A percentile compares a stretch with the other conserved stretches of the same genome.
Evolutionary conservation across 2,113 vertebrate species (phyloP).

Genomic region (Saccopteryx bilineata): DNA sequence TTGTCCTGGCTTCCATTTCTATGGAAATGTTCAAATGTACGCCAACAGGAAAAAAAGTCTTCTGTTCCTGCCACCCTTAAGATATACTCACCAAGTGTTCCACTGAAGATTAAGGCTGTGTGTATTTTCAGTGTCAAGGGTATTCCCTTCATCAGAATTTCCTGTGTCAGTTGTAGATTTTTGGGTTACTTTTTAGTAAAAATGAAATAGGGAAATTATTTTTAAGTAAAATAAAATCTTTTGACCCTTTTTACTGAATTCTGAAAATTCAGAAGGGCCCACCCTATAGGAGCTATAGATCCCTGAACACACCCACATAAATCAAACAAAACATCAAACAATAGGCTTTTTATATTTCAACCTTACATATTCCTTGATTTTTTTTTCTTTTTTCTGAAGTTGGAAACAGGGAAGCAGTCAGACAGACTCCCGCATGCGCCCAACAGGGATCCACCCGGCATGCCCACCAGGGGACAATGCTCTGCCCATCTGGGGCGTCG

Average conservation of each 20-base stretch:
- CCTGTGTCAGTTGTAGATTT: neutral
- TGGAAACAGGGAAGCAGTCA: no score
- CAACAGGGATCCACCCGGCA: no score
- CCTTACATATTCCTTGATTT: rapidly evolving
- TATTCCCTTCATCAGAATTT: neutral
- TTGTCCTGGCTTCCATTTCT: neutral
- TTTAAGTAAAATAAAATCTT: constrained; percentile 18
- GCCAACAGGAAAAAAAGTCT: constrained; percentile 1
- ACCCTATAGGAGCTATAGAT: rapidly evolving
- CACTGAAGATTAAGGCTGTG: neutral
- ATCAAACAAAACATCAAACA: neutral
- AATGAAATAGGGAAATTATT: neutral
- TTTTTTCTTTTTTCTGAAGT: no score
- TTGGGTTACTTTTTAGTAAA: neutral
- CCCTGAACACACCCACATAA: neutral
- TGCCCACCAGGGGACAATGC: no score
- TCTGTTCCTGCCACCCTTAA: neutral
- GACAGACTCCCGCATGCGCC: no score
- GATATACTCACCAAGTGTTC: neutral
- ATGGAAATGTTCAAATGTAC: neutral
- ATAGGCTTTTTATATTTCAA: rapidly evolving
- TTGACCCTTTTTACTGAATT: neutral
- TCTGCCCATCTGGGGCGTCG: no score
- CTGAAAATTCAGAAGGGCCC: neutral
- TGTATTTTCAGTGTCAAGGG: neutral